A percentile compares a stretch with the other conserved stretches of the same genome.
Conservation (phyloP, 2,888 invertebrate species). For the Drosophila eohydei region DNA sequence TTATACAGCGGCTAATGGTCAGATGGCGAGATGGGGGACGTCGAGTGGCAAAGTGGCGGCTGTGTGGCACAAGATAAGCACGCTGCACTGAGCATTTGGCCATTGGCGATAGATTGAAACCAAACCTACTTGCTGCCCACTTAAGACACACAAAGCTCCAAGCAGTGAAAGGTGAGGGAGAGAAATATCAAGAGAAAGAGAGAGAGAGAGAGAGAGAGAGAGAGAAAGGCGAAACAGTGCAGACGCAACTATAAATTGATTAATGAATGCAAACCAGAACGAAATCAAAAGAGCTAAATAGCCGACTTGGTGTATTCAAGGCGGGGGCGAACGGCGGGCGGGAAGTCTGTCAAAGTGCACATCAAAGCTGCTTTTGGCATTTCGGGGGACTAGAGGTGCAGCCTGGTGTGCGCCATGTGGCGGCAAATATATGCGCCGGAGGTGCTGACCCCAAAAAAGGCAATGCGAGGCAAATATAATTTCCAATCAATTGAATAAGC, state of each 20-base stretch:
- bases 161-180: constrained; percentile 45
- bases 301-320: not conserved
- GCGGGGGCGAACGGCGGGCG: not conserved
- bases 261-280: constrained; percentile 82
- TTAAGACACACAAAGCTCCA: constrained; percentile 63
- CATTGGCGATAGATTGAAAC: constrained; percentile 51
- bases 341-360: constrained; percentile 49
- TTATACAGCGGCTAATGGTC: constrained; percentile 66
- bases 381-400: constrained; percentile 50
- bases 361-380: constrained; percentile 63
- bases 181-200: not conserved
- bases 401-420: constrained; percentile 69
- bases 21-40: constrained; percentile 1
- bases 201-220: not conserved
- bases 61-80: constrained; percentile 69
- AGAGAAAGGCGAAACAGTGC: constrained; percentile 28
- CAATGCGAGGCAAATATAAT: constrained; percentile 48
- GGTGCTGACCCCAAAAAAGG: constrained; percentile 65
- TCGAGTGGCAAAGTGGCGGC: constrained; percentile 54
- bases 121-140: constrained; percentile 69
- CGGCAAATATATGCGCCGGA: constrained; percentile 16
- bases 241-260: constrained; percentile 81
- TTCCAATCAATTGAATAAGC: constrained; percentile 81
- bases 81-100: constrained; percentile 57
- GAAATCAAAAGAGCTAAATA: constrained; percentile 47